Evolutionary conservation across 1,140 invertebrate species (phyloP), one percentile per base, ranked within the genome.

Genomic region (Philotrypesis tridentata): DNA sequence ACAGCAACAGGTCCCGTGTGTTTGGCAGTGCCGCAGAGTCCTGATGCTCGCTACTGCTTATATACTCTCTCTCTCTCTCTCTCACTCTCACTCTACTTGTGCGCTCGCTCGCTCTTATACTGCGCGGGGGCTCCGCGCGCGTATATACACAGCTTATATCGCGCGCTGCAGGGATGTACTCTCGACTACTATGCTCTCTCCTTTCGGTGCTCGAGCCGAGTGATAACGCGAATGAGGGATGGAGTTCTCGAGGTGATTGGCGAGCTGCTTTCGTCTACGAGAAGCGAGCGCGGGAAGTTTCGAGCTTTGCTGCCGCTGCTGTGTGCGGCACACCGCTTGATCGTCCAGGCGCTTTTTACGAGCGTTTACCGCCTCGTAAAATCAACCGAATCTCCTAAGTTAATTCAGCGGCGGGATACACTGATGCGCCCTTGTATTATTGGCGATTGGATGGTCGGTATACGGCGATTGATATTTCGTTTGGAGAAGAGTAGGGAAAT

Each of bases 1-100:
- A 91, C 89, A 92, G 91, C 91, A 92, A 92, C 91, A 92, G 90
- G 91, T 92, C 90, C 87, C 87, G 89, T 89, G 88, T 89, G 88
- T 90, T 88, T 90, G 89, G 72, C 84, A 74, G 67, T 21, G 61
- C 61, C 61, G 61, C 25, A 12, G 70, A 71, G 61, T 79, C 78
- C 29, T 76, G 60, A 31, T 72, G 33, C 33, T 76, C 61, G 17
- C 7, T 37, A 43, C 72, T 63, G 43, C 65, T 68, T 82, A 82
- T 29, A 37, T 72, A 70, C 65, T 43, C 77, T 74, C 21, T 40
- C 74, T 33, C 9, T 37, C 33, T 37, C 21, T 40, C 74, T 33
- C 76, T 73, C 65, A 33, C 77, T 74, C 21, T 40, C 74, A 27
- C 82, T 71, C 87, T 85, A 85, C 84, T 83, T 78, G 63, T 63